A percentile compares a stretch with the other conserved stretches of the same genome.
These are phyloP conservation scores for Lepidocyrtinus sp. DNA, from an alignment of 2,888 invertebrate species.

Conservation along the genomic window DNA sequence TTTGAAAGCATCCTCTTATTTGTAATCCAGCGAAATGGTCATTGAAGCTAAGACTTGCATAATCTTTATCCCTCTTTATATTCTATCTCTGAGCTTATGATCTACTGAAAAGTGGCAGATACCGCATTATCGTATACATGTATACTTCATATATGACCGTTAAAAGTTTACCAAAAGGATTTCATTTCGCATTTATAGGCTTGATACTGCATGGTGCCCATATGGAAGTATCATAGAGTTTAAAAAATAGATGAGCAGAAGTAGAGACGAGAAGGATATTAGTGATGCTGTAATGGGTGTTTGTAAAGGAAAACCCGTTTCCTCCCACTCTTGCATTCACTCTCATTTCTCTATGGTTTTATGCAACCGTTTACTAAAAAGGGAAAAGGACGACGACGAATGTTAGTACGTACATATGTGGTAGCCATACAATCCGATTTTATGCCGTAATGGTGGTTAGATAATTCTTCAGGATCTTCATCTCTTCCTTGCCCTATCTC, in stretches of 20 bases:
- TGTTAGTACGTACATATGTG: not conserved
- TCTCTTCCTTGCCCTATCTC: constrained; percentile 22
- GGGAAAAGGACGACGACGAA: not conserved
- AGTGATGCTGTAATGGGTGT: not conserved
- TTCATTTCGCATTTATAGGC: not conserved
- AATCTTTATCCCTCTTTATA: constrained; percentile 29
- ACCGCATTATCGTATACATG: not conserved
- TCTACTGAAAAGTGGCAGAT: too few relatives aligned
- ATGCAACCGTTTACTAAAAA: not conserved
- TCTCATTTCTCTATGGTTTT: not conserved
- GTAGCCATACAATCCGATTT: constrained; percentile 46
- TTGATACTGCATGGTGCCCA: too few relatives aligned
- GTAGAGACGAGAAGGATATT: not conserved
- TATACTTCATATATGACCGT: not conserved
- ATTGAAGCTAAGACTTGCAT: constrained; percentile 55
- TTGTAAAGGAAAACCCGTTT: not conserved
- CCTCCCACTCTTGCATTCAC: not conserved
- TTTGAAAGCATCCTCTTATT: constrained; percentile 18
- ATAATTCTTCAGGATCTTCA: constrained; percentile 37
- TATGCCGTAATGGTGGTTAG: constrained; percentile 30
- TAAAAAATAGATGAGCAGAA: too few relatives aligned
- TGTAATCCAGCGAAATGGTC: constrained; percentile 56
- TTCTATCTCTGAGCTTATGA: too few relatives aligned
- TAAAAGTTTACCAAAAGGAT: not conserved
- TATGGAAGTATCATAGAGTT: too few relatives aligned